Evolutionary conservation across 2,888 invertebrate species (phyloP).

Genomic region (Euclidia mi): DNA sequence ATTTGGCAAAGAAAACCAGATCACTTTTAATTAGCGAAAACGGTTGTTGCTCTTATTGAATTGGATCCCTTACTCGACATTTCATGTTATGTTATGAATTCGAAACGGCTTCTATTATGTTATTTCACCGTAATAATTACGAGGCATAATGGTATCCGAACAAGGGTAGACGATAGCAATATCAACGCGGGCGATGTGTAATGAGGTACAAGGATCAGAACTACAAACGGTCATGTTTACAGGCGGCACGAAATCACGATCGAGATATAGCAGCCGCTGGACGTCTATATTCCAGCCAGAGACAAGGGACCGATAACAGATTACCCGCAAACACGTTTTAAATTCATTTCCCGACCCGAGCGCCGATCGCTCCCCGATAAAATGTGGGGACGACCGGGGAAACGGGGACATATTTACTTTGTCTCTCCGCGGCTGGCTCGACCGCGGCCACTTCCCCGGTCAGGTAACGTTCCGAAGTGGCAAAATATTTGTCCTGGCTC

Average conservation of each 20-base stretch:
- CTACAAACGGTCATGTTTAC: constrained; percentile 59
- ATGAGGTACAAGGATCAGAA: constrained; percentile 39
- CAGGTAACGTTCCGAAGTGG: constrained; percentile 88
- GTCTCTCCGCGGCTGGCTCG: constrained; percentile 82
- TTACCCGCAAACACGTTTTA: constrained; percentile 90
- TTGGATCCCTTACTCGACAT: constrained; percentile 30
- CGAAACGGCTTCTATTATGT: constrained; percentile 30
- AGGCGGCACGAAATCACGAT: constrained; percentile 70
- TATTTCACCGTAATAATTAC: constrained; percentile 35
- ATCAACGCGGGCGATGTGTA: constrained; percentile 29
- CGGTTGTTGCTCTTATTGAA: constrained; percentile 47
- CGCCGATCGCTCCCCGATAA: constrained; percentile 89
- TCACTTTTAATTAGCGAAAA: constrained; percentile 59
- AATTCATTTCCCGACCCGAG: constrained; percentile 90
- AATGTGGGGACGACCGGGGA: constrained; percentile 87
- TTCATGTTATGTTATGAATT: constrained; percentile 34
- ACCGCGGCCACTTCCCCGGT: constrained; percentile 86
- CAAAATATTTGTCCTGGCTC: constrained; percentile 88
- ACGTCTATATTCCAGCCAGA: constrained; percentile 87
- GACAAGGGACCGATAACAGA: constrained; percentile 90
- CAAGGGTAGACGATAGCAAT: constrained; percentile 26
- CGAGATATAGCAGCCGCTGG: constrained; percentile 77
- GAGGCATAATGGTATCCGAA: constrained; percentile 19
- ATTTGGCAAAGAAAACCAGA: constrained; percentile 49
- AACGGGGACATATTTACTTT: constrained; percentile 89